A percentile compares a stretch with the other conserved stretches of the same genome.
Conservation (phyloP, 2,113 vertebrate species). For the Oreochromis aureus region DNA sequence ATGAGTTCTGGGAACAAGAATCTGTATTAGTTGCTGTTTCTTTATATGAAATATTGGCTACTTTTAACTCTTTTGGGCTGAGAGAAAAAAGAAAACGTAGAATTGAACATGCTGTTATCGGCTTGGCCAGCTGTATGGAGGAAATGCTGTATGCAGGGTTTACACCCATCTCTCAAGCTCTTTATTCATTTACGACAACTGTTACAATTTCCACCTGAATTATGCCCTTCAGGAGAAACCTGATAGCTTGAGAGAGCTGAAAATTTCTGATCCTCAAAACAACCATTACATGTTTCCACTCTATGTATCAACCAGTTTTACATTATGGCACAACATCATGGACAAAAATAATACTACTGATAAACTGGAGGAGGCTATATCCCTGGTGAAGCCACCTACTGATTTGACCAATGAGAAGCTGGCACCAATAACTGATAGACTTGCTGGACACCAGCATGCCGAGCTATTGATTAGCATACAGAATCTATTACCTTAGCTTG, state of each 20-base stretch:
- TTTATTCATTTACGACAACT: not conserved
- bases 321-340: not conserved
- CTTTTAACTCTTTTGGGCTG: not conserved
- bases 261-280: not conserved
- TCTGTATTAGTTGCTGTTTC: not conserved
- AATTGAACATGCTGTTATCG: not conserved
- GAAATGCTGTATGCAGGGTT: not conserved
- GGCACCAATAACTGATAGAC: not conserved
- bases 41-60: not conserved
- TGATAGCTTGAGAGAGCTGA: not conserved
- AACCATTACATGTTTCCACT: not conserved
- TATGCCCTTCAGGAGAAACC: not conserved
- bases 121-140: not conserved
- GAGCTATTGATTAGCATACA: not conserved
- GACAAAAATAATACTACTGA: not conserved
- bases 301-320: not conserved
- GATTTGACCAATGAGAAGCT: not conserved
- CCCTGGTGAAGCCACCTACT: not conserved
- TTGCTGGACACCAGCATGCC: accelerated
- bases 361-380: not conserved
- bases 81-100: not conserved
- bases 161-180: not conserved
- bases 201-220: not conserved
- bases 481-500: not conserved
- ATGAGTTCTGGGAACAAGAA: not conserved